Evolutionary conservation across 2,888 invertebrate genomes (phyloP).

Genomic region (Idaea straminata): DNA sequence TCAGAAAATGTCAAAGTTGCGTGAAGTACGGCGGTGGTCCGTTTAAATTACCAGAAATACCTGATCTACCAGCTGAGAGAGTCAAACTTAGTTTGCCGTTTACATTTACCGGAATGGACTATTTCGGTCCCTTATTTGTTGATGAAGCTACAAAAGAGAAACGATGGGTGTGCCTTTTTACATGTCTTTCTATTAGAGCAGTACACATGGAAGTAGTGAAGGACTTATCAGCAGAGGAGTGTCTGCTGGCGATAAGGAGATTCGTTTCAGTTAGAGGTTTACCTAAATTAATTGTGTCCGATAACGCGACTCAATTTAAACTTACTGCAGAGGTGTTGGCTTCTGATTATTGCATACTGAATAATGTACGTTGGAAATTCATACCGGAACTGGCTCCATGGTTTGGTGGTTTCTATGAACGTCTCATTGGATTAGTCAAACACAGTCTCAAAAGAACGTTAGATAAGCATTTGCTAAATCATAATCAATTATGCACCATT

Average conservation of each 20-base stretch:
- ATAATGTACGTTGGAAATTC: constrained; percentile 16
- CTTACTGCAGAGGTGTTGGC: constrained; percentile 17
- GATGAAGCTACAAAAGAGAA: constrained; percentile 9
- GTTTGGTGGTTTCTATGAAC: constrained; percentile 24
- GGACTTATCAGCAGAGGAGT: constrained; percentile 28
- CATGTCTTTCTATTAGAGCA: constrained; percentile 20
- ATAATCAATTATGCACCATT: constrained; percentile 13
- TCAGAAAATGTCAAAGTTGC: constrained; percentile 21
- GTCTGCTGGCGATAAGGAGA: constrained; percentile 24
- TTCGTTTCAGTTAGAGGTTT: constrained; percentile 19
- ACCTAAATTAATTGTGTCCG: constrained; percentile 18
- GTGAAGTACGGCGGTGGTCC: constrained; percentile 31
- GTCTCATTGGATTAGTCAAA: constrained; percentile 19
- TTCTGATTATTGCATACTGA: constrained; percentile 7
- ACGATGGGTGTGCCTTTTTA: constrained; percentile 22
- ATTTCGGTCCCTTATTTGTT: background rate
- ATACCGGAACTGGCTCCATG: constrained; percentile 22
- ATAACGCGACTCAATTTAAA: constrained; percentile 28
- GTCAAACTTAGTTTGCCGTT: constrained; percentile 23
- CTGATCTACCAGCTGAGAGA: constrained; percentile 28
- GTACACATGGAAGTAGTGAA: constrained; percentile 30
- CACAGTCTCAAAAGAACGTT: constrained; percentile 8
- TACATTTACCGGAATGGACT: constrained; percentile 22
- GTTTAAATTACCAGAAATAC: constrained; percentile 25
- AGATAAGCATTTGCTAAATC: background rate